phyloP scores from a whole-genome alignment of 2,888 invertebrate genomes.

The Drosophila eohydei region DNA sequence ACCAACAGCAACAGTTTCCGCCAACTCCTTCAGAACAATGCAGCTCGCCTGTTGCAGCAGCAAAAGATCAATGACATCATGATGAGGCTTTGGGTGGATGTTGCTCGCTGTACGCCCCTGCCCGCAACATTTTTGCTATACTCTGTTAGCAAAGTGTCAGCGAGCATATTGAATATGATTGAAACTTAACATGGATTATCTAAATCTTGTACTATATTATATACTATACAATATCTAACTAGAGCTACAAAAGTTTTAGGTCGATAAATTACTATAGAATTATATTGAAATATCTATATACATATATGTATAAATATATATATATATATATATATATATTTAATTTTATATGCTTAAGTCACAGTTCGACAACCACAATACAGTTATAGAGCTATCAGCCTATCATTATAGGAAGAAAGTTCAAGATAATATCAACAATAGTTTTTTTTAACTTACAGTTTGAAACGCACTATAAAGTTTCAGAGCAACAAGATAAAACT shows the following conservation, averaged over 20 bases:
- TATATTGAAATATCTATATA: too few species aligned
- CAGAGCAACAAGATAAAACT: neutral
- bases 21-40: constrained; percentile 75
- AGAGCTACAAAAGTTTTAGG: neutral
- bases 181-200: neutral
- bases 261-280: neutral
- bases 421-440: neutral
- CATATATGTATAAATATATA: too few species aligned
- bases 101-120: constrained; percentile 20
- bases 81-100: constrained; percentile 70
- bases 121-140: neutral
- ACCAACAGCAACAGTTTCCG: constrained; percentile 24
- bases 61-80: constrained; percentile 73
- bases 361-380: too few species aligned
- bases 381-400: neutral
- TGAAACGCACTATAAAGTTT: neutral
- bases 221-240: too few species aligned
- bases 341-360: too few species aligned
- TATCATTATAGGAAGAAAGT: neutral
- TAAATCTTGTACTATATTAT: too few species aligned
- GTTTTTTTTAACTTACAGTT: neutral
- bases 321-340: too few species aligned
- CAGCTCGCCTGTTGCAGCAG: constrained; percentile 63
- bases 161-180: neutral
- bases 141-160: neutral